Conservation (phyloP, 2,797 vertebrate species). For the Thamnophis elegans region DNA sequence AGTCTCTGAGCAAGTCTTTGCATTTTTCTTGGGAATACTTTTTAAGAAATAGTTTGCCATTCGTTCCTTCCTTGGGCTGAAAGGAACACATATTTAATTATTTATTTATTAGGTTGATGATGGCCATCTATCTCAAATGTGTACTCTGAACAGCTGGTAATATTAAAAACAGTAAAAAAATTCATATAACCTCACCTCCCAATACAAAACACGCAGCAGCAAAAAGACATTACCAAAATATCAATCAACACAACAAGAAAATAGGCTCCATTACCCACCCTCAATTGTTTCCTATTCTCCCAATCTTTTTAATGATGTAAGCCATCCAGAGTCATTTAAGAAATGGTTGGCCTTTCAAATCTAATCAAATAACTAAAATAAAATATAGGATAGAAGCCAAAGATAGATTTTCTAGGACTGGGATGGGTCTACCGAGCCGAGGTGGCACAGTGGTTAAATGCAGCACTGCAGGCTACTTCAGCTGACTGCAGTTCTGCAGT, state of each 20-base stretch:
- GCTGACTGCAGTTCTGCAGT: too few relatives aligned
- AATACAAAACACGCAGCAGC: neutral
- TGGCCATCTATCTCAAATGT: neutral
- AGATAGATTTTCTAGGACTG: neutral
- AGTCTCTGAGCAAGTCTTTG: neutral
- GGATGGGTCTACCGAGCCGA: too few relatives aligned
- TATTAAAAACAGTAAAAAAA: neutral
- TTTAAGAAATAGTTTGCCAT: neutral
- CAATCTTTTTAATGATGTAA: neutral
- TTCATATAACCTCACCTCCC: neutral
- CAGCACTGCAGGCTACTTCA: too few relatives aligned
- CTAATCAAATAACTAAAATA: neutral
- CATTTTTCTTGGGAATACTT: neutral
- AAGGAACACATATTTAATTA: neutral
- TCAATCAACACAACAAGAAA: neutral
- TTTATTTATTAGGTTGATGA: neutral
- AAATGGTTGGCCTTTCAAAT: neutral
- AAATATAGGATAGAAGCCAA: neutral
- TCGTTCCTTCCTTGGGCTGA: neutral
- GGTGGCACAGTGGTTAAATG: too few relatives aligned
- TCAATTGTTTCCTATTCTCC: neutral
- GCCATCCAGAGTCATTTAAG: neutral
- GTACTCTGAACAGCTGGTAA: neutral
- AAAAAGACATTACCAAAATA: neutral
- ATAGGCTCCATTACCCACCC: neutral